phyloP scores from a whole-genome alignment of 2,113 vertebrate genomes.

The Megaptera novaeangliae region DNA sequence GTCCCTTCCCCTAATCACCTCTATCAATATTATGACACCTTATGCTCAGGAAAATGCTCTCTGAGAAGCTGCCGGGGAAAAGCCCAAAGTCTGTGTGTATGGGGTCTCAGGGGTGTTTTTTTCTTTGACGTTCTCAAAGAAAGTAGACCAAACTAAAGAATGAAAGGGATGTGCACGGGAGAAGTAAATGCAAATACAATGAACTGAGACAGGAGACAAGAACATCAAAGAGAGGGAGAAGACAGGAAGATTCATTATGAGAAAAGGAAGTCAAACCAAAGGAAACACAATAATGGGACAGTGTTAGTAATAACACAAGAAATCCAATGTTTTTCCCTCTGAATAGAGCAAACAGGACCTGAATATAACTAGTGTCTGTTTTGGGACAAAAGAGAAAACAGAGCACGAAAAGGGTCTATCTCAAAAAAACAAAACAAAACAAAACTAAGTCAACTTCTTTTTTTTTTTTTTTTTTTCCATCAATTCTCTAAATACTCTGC shows the following conservation, averaged over 20 bases:
- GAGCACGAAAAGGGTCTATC: background rate
- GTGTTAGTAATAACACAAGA: background rate
- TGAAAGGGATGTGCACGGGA: background rate
- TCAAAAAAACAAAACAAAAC: background rate
- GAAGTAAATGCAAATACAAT: background rate
- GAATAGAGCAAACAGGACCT: background rate
- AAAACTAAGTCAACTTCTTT: background rate
- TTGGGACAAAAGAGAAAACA: background rate
- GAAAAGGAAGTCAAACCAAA: constrained; percentile 10
- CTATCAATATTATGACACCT: background rate
- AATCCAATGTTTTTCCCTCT: background rate
- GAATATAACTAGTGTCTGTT: background rate
- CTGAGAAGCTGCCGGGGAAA: background rate
- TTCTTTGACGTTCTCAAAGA: background rate
- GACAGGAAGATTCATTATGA: background rate
- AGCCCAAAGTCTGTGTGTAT: background rate
- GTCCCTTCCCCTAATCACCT: background rate
- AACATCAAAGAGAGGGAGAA: background rate
- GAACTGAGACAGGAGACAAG: background rate
- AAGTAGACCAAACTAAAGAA: background rate
- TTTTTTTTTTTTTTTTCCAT: background rate
- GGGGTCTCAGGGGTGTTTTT: background rate
- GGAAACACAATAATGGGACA: background rate
- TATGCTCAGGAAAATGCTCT: background rate
- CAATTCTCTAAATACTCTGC: background rate